Evolutionary conservation across 2,797 vertebrate species (phyloP), one percentile per base, ranked within the genome.

Genomic region (Coccyzus lansbergi): DNA sequence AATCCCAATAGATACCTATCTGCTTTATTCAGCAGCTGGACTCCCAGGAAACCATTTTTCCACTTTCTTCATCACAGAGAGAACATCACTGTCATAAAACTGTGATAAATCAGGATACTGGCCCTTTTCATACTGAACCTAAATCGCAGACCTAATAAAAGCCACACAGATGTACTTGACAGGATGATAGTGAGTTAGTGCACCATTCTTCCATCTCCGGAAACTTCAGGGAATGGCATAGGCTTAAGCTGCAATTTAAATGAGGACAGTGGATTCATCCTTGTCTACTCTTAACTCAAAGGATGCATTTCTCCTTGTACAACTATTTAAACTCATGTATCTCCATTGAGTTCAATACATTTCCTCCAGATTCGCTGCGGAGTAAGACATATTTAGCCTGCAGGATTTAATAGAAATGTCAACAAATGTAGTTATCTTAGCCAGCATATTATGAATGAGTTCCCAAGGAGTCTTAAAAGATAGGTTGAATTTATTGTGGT

Each of bases 141-240:
- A 56, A 92, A 89, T 38, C 70, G 33, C 79, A 87, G 40, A 46
- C 46, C 46, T 80, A 71, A 80, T 60, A 89, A 93, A 92, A 93
- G 40, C 36, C 75, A 83, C 26, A 49, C 6, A 34, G 29, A 80
- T 60, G 15, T 74, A 48, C 26, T 56, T 87, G 75, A 52, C 44
- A 87, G 64, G 44, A n/a, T 53, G 17, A 53, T 8, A 85, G 52
- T 70, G 81, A 92, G 29, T 71, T 77, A 89, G 25, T 68, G 60
- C 31, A 68, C 36, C 21, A 6, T 82, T 77, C 33, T 80, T 71
- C 29, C 25, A 53, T 26, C 44, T 64, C 53, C 3, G 1, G 71
- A 85, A 96, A 71, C 36, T 64, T 74, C n/a, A 56, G 33, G 33
- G 70, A 87, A 62, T 10, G 53, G 46, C 52, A 52, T 18, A 22